These are phyloP conservation scores for Danaus chrysippus DNA, from an alignment of 2,888 invertebrate genomes.

Conservation along the genomic window DNA sequence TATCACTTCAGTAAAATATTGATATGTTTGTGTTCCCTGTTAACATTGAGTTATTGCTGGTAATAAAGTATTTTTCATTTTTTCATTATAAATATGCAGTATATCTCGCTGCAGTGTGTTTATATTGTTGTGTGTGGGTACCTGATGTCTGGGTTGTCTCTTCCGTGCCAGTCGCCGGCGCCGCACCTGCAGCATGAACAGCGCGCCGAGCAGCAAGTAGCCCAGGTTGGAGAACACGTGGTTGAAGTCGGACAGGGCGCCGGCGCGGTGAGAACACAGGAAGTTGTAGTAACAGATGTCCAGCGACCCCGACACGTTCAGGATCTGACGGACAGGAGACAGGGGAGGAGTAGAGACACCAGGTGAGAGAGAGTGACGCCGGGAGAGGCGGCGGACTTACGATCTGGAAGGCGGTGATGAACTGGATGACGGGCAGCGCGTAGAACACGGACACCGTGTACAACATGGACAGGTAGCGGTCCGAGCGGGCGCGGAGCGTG, in stretches of 20 bases:
- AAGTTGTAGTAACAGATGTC: slow-evolving; percentile 96
- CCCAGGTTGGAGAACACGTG: slow-evolving; percentile 92
- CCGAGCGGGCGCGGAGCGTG: slow-evolving; percentile 69
- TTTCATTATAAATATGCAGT: too few species aligned
- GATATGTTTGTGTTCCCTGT: too few species aligned
- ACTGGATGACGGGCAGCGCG: slow-evolving; percentile 90
- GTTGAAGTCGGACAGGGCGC: slow-evolving; percentile 89
- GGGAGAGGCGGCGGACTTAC: slow-evolving; percentile 48
- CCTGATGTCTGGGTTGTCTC: slow-evolving; percentile 50
- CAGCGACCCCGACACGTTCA: slow-evolving; percentile 90
- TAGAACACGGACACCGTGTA: slow-evolving; percentile 91
- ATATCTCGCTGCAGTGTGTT: not conserved
- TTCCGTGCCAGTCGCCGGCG: slow-evolving; percentile 48
- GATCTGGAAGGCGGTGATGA: slow-evolving; percentile 90
- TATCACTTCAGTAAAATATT: too few species aligned
- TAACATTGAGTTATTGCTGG: too few species aligned
- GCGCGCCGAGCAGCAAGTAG: slow-evolving; percentile 87
- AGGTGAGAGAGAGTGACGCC: not conserved
- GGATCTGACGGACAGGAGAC: slow-evolving; percentile 65
- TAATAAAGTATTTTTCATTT: too few species aligned
- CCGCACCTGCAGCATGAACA: slow-evolving; percentile 85
- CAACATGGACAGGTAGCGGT: slow-evolving; percentile 80
- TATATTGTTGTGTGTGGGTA: slow-evolving; percentile 19
- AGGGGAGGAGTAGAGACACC: not conserved
- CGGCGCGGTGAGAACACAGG: slow-evolving; percentile 89